A percentile compares a stretch with the other conserved stretches of the same genome.
phyloP scores from a whole-genome alignment of 2,888 invertebrate genomes.

The Keiferia lycopersicella region DNA sequence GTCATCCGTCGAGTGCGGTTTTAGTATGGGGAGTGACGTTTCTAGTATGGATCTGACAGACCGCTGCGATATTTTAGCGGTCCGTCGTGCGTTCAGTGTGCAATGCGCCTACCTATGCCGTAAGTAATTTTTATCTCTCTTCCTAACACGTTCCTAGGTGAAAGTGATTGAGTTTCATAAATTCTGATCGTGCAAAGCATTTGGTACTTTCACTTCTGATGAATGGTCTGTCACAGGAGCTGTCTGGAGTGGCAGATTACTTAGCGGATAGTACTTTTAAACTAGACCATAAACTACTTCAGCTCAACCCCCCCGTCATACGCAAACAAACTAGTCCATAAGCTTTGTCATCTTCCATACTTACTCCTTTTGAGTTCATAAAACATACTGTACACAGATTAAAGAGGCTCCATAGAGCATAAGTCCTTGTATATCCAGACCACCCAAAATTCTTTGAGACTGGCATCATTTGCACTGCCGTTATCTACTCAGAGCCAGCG shows the following conservation, averaged over 20 bases:
- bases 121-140: too few species aligned
- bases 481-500: too few species aligned
- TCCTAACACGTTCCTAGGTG: too few species aligned
- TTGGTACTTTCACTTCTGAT: not conserved
- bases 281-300: slow-evolving; percentile 8
- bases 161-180: too few species aligned
- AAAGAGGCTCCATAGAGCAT: not conserved
- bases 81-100: too few species aligned
- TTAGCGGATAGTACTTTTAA: not conserved
- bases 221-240: not conserved
- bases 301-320: not conserved
- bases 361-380: slow-evolving; percentile 6
- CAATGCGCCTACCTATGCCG: too few species aligned
- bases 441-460: slow-evolving; percentile 41
- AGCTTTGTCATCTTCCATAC: slow-evolving; percentile 2
- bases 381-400: slow-evolving; percentile 10
- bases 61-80: too few species aligned
- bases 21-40: too few species aligned
- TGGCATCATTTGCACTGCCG: too few species aligned
- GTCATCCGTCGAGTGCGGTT: too few species aligned
- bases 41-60: too few species aligned
- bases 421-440: slow-evolving; percentile 36
- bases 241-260: not conserved
- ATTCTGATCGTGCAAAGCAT: too few species aligned
- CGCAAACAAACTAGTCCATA: not conserved